Evolutionary conservation across 2,797 vertebrate genomes (phyloP), one percentile per base, ranked within the genome.

Genomic region (Tenualosa thibaudeaui): DNA sequence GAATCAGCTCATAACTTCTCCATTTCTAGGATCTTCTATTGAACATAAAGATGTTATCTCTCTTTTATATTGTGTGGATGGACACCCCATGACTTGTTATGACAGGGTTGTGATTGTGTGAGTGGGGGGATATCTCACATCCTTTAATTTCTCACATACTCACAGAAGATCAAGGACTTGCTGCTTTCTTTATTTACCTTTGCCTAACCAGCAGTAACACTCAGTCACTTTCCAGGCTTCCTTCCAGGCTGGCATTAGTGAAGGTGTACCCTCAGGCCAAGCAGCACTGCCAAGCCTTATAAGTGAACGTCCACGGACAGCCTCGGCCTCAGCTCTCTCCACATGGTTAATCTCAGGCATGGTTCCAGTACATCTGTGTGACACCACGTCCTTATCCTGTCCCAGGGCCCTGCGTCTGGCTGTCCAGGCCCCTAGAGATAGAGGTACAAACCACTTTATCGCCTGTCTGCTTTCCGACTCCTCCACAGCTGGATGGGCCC

Each of bases 371-470:
- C 37, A 46, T 78, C 40, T 6, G 37, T 46, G 71, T 78, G 71
- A 40, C 71, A 78, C 71, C 71, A 43, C 37, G 2, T 43, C 68
- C 71, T 78, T 78, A 78, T 78, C 71, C 71, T 78, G 71, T 78
- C 71, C 17, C 17, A 62, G 17, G 17, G 40, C 37, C 71, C 19
- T 78, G 71, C 26, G 71, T 78, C 71, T 15, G 37, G 71, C 54
- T 3, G 17, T 51, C 50, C 50, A 12, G 54, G 4, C 54, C 3
- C 17, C 71, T 19, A 40, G 40, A 78, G 71, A 78, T 78, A 78
- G 40, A 46, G 37, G 6, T 40, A 78, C 37, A 78, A 78, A 46
- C 71, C 17, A 22, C 71, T 78, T 78, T 78, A 78, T 78, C 71
- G 71, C 71, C 17, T n/a, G 17, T 78, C 71, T 46, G 71, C 17